These are phyloP conservation scores for Thaumatotibia leucotreta DNA, from an alignment of 1,140 invertebrate genomes.

Conservation along the genomic window DNA sequence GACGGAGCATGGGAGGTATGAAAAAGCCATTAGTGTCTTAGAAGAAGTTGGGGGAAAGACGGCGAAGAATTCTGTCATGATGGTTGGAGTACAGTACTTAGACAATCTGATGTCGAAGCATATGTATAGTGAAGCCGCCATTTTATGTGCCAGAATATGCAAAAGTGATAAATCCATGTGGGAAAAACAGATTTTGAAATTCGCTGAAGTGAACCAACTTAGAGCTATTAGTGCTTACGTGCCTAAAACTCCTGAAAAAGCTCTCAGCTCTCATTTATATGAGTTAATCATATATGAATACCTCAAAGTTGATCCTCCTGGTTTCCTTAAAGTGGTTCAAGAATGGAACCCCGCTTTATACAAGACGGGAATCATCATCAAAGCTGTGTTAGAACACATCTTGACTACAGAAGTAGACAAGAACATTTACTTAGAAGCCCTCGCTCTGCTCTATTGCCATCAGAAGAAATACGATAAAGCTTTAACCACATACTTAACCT, in stretches of 20 bases:
- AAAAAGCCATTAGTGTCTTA: constrained; percentile 88
- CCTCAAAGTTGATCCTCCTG: constrained; percentile 89
- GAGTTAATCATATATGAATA: constrained; percentile 97
- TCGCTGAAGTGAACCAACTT: constrained; percentile 89
- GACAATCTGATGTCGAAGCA: constrained; percentile 86
- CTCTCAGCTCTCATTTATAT: constrained; percentile 91
- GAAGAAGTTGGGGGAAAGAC: constrained; percentile 77
- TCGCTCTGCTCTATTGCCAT: constrained; percentile 95
- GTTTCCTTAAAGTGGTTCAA: constrained; percentile 91
- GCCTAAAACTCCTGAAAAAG: constrained; percentile 81
- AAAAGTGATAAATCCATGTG: constrained; percentile 92
- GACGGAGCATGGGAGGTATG: constrained; percentile 85
- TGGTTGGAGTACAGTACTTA: constrained; percentile 90
- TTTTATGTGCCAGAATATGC: constrained; percentile 87
- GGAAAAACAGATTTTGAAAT: constrained; percentile 96
- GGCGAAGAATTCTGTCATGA: constrained; percentile 82
- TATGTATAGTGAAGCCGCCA: constrained; percentile 90
- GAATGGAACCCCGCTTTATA: constrained; percentile 93
- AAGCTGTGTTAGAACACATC: constrained; percentile 88
- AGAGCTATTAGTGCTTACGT: constrained; percentile 91
- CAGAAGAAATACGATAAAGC: constrained; percentile 95
- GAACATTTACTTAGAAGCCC: constrained; percentile 87
- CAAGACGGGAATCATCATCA: constrained; percentile 90
- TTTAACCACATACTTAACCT: constrained; percentile 91
- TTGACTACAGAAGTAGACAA: constrained; percentile 83